Conservation (phyloP, 2,113 vertebrate species). For the Procavia capensis region DNA sequence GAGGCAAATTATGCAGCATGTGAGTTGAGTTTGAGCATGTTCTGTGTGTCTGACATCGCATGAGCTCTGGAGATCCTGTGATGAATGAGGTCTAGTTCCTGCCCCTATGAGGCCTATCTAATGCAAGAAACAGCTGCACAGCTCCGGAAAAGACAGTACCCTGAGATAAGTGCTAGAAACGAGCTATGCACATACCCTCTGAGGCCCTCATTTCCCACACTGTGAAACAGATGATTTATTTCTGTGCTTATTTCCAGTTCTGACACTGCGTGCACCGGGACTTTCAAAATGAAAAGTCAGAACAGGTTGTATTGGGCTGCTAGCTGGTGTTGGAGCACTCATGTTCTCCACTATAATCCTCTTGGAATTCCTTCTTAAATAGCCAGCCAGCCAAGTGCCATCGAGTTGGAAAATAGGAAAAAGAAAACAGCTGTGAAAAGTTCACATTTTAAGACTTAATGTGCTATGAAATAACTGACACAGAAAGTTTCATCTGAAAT, state of each 20-base stretch:
- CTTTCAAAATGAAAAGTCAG: background rate
- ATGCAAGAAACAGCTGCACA: background rate
- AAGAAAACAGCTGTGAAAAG: background rate
- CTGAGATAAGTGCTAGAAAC: background rate
- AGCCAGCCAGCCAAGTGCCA: too few species aligned
- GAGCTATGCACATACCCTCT: background rate
- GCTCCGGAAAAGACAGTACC: background rate
- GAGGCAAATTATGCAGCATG: background rate
- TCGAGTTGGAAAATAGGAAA: background rate
- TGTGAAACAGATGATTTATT: background rate
- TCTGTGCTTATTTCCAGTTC: background rate
- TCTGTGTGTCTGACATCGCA: background rate
- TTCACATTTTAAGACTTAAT: conserved; percentile 34
- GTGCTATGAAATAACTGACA: conserved; percentile 47
- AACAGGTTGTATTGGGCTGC: background rate
- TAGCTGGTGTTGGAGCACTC: background rate
- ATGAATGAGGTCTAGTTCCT: background rate
- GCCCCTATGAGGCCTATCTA: background rate
- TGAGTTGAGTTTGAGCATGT: background rate
- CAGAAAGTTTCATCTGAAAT: conserved; percentile 43
- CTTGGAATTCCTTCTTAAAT: background rate
- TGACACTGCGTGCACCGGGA: background rate
- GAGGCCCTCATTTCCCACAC: background rate
- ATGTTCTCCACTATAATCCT: background rate
- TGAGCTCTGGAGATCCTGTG: background rate